Evolutionary conservation across 1,140 invertebrate species (phyloP).

Genomic region (Copidosoma floridanum): DNA sequence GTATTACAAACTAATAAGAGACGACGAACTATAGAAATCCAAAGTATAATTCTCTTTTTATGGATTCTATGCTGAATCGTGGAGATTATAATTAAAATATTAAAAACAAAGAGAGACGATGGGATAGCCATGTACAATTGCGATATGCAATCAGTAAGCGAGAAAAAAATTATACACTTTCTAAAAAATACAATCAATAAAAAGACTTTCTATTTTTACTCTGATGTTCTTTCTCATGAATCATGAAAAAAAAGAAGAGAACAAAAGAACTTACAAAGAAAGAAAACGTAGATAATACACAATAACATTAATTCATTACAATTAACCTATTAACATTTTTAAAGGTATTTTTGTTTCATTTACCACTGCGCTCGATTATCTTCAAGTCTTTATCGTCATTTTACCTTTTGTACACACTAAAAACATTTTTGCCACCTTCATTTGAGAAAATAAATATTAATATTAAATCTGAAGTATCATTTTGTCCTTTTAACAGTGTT

Average conservation of each 20-base stretch:
- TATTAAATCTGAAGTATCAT: constrained; percentile 53
- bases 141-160: constrained; percentile 41
- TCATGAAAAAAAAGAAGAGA: constrained; percentile 40
- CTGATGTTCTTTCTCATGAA: constrained; percentile 39
- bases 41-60: constrained; percentile 22
- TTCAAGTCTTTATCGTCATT: constrained; percentile 34
- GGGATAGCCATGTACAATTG: constrained; percentile 42
- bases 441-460: constrained; percentile 55
- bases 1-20: constrained; percentile 17
- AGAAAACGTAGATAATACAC: constrained; percentile 30
- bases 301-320: constrained; percentile 45
- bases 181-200: constrained; percentile 48
- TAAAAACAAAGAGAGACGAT: constrained; percentile 45
- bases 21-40: constrained; percentile 13
- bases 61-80: constrained; percentile 25
- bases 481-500: constrained; percentile 34
- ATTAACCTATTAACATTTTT: constrained; percentile 50
- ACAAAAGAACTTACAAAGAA: constrained; percentile 27
- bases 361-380: constrained; percentile 17
- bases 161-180: constrained; percentile 41
- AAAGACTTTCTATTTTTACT: constrained; percentile 42
- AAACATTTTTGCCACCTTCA: constrained; percentile 46
- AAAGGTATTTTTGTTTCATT: constrained; percentile 41
- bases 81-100: constrained; percentile 31
- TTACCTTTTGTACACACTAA: constrained; percentile 49